Conservation (phyloP, 2,113 vertebrate species). For the Grallaria varia region DNA sequence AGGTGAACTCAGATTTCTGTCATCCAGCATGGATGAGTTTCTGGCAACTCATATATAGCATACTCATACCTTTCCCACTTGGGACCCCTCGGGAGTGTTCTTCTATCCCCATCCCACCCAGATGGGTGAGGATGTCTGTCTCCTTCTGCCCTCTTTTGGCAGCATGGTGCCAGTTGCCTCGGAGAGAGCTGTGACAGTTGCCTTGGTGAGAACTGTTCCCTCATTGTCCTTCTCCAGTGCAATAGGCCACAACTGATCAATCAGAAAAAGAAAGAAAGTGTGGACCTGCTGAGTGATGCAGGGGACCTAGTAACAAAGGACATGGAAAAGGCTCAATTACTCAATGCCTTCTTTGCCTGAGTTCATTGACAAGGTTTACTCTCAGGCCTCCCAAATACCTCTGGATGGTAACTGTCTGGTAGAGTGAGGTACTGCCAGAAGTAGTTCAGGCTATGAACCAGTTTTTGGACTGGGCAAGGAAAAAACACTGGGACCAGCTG, state of each 20-base stretch:
- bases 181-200: not conserved
- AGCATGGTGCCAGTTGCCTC: not conserved
- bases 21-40: not conserved
- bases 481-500: not conserved
- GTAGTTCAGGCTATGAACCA: not conserved
- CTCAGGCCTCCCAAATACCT: not conserved
- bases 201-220: not conserved
- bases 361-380: not conserved
- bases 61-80: not conserved
- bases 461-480: not conserved
- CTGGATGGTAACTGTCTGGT: not conserved
- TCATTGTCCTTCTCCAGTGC: not conserved
- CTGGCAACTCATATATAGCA: not conserved
- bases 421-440: not conserved
- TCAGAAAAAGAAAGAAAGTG: not conserved
- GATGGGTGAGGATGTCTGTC: not conserved
- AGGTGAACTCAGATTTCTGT: not conserved
- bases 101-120: not conserved
- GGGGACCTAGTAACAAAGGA: not conserved
- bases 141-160: not conserved
- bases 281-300: not conserved
- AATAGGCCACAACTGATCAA: not conserved
- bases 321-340: not conserved
- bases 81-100: not conserved
- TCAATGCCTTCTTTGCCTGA: fast-evolving